Evolutionary conservation across 2,888 invertebrate genomes (phyloP).

Genomic region (Ligdia adustata): DNA sequence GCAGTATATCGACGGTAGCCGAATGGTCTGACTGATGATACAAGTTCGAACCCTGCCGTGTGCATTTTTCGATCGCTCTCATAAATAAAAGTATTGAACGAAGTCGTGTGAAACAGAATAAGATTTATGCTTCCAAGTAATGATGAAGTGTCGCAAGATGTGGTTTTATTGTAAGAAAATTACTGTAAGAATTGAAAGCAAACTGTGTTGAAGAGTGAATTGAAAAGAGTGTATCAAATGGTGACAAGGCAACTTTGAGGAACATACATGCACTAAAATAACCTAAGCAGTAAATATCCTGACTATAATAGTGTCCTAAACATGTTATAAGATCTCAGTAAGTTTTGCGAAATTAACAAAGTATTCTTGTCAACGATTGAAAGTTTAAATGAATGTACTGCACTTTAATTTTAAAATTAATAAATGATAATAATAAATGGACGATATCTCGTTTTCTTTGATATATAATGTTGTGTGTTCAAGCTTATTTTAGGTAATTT

Average conservation of each 20-base stretch:
- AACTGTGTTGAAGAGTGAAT: constrained; percentile 51
- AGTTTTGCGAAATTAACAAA: constrained; percentile 37
- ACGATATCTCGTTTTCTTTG: constrained; percentile 49
- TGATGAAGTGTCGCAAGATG: constrained; percentile 37
- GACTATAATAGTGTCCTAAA: no score
- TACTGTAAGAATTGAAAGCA: constrained; percentile 42
- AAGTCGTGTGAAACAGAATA: constrained; percentile 12
- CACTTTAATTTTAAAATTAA: constrained; percentile 77
- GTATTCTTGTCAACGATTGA: constrained; percentile 72
- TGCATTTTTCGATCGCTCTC: no score
- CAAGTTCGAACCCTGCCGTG: no score
- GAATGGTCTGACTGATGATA: no score
- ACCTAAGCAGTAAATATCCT: no score
- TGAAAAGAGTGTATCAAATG: constrained; percentile 56
- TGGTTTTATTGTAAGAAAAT: constrained; percentile 35
- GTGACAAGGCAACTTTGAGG: constrained; percentile 59
- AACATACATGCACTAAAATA: no score
- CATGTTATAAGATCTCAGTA: constrained; percentile 77
- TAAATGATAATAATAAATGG: constrained; percentile 71
- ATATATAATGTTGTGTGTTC: no score
- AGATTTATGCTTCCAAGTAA: constrained; percentile 39
- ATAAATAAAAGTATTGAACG: no score
- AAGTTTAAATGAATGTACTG: constrained; percentile 68
- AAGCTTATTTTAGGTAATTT: no score
- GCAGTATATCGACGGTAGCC: no score